Base-by-base conservation (phyloP, 37 sponge, comb jelly and placozoan genomes). In the Chondrilla cf. caribensis region DNA sequence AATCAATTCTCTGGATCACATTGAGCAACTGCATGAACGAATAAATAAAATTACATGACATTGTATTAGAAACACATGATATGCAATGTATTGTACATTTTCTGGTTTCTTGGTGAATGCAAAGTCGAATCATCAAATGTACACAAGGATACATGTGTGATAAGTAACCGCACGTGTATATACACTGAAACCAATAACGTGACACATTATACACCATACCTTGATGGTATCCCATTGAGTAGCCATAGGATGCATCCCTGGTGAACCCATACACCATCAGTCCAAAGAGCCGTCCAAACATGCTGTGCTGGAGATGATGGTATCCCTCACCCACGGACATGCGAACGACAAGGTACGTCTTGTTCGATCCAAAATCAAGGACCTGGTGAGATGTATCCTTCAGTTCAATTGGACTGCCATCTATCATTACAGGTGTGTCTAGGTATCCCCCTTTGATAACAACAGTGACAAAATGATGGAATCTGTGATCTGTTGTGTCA, bases 161-260 rank as follows among this genome's bases (percentile, higher is more conserved):
- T n/a, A n/a, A n/a, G n/a, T n/a, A n/a, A n/a, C n/a, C n/a, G n/a
- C n/a, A n/a, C n/a, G n/a, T n/a, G n/a, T n/a, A n/a, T n/a, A n/a
- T n/a, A n/a, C n/a, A n/a, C n/a, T n/a, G n/a, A n/a, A n/a, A n/a
- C n/a, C n/a, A n/a, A n/a, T n/a, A n/a, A n/a, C n/a, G n/a, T n/a
- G n/a, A n/a, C n/a, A n/a, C n/a, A n/a, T n/a, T n/a, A n/a, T n/a
- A n/a, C 51, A 47, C 9, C 51, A 39, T 39, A 73, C 76, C 76
- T 38, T 73, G 41, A n/a, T 73, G 44, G 25, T 43, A 73, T 32
- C 76, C 76, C 41, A 73, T 32, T 39, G 76, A 73, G 25, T 73
- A 73, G 1, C 76, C 43, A 40, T 73, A 73, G 76, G 76, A 36
- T 19, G 36, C 21, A 2, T 73, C 43, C 25, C 76, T 73, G 11